Evolutionary conservation across 2,797 vertebrate species (phyloP).

Genomic region (Tachyglossus aculeatus): DNA sequence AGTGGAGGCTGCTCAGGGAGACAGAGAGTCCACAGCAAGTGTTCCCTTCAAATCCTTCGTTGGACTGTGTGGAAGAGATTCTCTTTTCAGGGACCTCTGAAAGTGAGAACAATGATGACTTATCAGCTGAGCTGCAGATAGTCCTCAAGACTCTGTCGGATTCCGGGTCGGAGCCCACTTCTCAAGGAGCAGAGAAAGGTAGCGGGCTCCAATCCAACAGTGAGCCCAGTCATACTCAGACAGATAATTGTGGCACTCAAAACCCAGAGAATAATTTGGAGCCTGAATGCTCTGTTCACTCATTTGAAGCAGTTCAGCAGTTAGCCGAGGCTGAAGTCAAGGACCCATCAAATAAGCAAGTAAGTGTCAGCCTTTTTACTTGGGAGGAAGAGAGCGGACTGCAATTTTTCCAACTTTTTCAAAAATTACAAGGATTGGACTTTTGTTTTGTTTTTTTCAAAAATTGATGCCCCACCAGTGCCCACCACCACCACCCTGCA

Average conservation of each 20-base stretch:
- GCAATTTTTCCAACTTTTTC: too few relatives aligned
- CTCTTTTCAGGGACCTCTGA: neutral
- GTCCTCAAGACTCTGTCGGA: constrained; percentile 50
- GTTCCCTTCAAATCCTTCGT: neutral
- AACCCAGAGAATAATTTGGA: constrained; percentile 33
- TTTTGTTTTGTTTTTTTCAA: too few relatives aligned
- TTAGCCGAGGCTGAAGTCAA: constrained; percentile 13
- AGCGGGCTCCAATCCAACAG: neutral
- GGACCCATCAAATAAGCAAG: constrained; percentile 39
- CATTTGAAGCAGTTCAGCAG: constrained; percentile 31
- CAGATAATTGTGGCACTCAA: constrained; percentile 51
- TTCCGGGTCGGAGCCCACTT: constrained; percentile 7
- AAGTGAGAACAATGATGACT: constrained; percentile 25
- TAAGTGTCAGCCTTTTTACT: constrained; percentile 33
- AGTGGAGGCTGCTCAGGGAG: constrained; percentile 26
- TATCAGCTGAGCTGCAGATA: constrained; percentile 45
- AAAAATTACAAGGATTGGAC: too few relatives aligned
- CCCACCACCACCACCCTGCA: too few relatives aligned
- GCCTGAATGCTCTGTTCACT: constrained; percentile 12
- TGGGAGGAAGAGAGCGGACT: too few relatives aligned
- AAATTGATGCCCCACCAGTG: too few relatives aligned
- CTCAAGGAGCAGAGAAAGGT: neutral
- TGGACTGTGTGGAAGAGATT: constrained; percentile 2
- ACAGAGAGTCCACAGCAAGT: constrained; percentile 21
- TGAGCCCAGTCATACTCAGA: neutral